Conservation (phyloP, 1,140 invertebrate species). For the Tetramorium parvispinum region DNA sequence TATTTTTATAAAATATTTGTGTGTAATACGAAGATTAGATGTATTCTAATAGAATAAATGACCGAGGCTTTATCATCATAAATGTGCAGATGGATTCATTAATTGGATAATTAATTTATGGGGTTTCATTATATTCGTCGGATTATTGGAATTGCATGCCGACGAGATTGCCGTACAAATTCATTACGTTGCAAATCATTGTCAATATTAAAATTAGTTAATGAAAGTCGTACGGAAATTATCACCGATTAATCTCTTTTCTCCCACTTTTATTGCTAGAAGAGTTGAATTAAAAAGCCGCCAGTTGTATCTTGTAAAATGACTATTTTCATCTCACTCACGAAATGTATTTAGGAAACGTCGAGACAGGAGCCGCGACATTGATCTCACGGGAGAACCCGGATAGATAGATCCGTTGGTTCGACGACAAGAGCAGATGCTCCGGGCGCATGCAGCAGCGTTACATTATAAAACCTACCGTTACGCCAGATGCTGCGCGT, state of each 20-base stretch:
- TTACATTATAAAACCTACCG: conserved; percentile 53
- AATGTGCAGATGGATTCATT: not conserved
- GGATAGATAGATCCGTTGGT: conserved; percentile 29
- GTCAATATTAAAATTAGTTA: conserved; percentile 1
- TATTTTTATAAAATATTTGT: not conserved
- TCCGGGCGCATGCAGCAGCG: not conserved
- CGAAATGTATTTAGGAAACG: not conserved
- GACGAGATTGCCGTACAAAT: conserved; percentile 3
- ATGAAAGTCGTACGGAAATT: not conserved
- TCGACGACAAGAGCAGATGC: conserved; percentile 29
- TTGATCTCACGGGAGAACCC: not conserved
- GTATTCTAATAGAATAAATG: not conserved
- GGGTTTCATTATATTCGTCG: not conserved
- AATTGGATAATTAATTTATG: conserved; percentile 17
- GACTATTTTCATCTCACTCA: not conserved
- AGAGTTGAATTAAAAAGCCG: not conserved
- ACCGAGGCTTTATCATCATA: not conserved
- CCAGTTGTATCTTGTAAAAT: not conserved
- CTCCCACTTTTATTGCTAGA: not conserved
- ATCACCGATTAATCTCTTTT: not conserved
- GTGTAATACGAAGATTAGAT: not conserved
- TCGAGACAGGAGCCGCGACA: not conserved
- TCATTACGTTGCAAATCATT: conserved; percentile 18
- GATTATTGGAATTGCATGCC: not conserved
- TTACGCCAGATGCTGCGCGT: conserved; percentile 60